Conservation (phyloP, 1,140 invertebrate genomes). For the Drosophila kanapiae region DNA sequence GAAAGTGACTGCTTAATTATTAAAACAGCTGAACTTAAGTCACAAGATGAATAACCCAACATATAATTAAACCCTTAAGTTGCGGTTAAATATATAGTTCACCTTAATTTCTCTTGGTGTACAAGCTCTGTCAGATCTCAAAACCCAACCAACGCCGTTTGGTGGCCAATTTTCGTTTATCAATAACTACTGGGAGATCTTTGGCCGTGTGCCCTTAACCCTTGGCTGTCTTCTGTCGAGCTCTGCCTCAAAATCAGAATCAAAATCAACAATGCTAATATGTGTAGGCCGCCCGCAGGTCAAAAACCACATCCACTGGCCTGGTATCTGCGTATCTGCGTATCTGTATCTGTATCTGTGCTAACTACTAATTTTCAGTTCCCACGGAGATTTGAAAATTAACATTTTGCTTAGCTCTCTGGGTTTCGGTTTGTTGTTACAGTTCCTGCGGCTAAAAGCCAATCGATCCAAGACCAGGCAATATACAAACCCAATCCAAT, state of each 20-base stretch:
- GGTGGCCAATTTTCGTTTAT: conserved; percentile 55
- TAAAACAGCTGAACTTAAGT: not conserved
- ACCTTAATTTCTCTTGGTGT: not conserved
- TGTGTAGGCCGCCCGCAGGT: conserved; percentile 76
- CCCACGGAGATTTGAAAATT: conserved; percentile 82
- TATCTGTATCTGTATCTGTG: conserved; percentile 49
- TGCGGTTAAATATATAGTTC: not conserved
- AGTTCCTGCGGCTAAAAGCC: conserved; percentile 71
- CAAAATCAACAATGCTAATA: conserved; percentile 81
- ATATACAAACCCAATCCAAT: conserved; percentile 21
- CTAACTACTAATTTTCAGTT: conserved; percentile 77
- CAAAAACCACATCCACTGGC: conserved; percentile 43
- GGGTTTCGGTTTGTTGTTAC: conserved; percentile 63
- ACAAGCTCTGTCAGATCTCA: conserved; percentile 1
- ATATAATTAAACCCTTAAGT: not conserved
- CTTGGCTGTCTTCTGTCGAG: conserved; percentile 8
- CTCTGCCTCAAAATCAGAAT: not conserved
- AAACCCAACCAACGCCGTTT: not conserved
- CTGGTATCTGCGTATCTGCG: conserved; percentile 5
- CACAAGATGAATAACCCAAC: not conserved
- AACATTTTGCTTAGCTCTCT: conserved; percentile 67
- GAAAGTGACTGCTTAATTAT: no score
- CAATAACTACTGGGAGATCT: conserved; percentile 53
- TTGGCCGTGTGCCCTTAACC: conserved; percentile 4
- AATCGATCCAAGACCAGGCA: conserved; percentile 15